Evolutionary conservation across 2,797 vertebrate species (phyloP).

Genomic region (Enteromius viviparus): DNA sequence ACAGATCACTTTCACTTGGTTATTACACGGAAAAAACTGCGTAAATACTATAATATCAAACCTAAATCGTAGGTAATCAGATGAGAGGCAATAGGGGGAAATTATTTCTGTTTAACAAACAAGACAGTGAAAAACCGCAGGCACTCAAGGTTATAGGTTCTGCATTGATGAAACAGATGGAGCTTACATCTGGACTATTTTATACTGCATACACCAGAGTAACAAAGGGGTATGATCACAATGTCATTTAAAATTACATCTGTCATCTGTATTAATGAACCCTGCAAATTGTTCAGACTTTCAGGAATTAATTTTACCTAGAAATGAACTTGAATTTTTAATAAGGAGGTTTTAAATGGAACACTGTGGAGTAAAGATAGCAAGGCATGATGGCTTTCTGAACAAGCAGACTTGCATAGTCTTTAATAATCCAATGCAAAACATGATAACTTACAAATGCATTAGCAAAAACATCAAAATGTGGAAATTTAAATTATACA

Average conservation of each 20-base stretch:
- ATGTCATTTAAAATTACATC: conserved; percentile 2
- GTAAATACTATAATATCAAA: conserved; percentile 27
- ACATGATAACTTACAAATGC: conserved; percentile 58
- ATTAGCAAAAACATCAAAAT: conserved; percentile 55
- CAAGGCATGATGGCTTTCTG: background rate
- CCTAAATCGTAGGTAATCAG: conserved; percentile 36
- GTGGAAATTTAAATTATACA: conserved; percentile 46
- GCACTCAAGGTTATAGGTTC: conserved; percentile 31
- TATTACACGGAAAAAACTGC: conserved; percentile 4
- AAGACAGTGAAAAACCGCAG: conserved; percentile 14
- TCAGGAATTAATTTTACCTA: conserved; percentile 14
- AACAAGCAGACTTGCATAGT: conserved; percentile 46
- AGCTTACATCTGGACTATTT: conserved; percentile 9
- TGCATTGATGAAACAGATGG: conserved; percentile 38
- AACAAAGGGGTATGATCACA: conserved; percentile 8
- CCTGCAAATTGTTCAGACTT: conserved; percentile 9
- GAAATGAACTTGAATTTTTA: conserved; percentile 37
- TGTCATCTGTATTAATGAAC: conserved; percentile 15
- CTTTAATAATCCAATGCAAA: conserved; percentile 72
- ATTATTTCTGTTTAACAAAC: conserved; percentile 21
- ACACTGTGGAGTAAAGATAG: background rate
- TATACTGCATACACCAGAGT: conserved; percentile 9
- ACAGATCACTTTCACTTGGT: conserved; percentile 17
- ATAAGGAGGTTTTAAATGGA: conserved; percentile 23
- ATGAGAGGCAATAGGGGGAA: conserved; percentile 8